Percentiles rank a stretch among this genome's conserved stretches.
Evolutionary conservation across 2,888 invertebrate genomes (phyloP).

Genomic region (Sclerodermus sp.): DNA sequence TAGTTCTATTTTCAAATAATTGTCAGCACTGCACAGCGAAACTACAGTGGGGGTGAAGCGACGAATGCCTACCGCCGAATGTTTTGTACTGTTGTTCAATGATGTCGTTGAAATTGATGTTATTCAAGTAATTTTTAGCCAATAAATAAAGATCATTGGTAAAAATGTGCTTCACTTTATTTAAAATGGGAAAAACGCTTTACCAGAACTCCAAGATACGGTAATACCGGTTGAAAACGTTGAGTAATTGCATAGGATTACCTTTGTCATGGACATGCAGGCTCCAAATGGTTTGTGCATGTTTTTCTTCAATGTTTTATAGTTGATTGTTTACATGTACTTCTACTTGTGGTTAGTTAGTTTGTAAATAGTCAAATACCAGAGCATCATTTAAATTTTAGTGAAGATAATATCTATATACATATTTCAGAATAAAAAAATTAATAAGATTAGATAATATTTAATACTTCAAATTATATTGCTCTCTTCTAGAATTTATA

Average conservation of each 20-base stretch:
- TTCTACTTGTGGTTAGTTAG: no score
- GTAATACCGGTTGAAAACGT: constrained; percentile 43
- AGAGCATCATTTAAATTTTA: no score
- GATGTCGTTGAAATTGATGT: constrained; percentile 28
- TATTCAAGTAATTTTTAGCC: constrained; percentile 22
- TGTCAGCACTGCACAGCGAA: constrained; percentile 8
- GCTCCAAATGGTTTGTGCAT: constrained; percentile 56
- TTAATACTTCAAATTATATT: not conserved
- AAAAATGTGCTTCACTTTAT: constrained; percentile 29
- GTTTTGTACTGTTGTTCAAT: constrained; percentile 45
- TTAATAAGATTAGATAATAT: constrained; percentile 1
- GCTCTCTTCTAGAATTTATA: not conserved
- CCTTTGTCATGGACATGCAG: constrained; percentile 58
- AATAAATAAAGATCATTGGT: constrained; percentile 13
- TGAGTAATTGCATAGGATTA: constrained; percentile 31
- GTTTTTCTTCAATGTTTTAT: constrained; percentile 17
- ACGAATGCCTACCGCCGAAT: constrained; percentile 39
- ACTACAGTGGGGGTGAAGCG: constrained; percentile 24
- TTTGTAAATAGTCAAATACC: no score
- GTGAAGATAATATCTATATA: not conserved
- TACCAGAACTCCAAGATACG: constrained; percentile 37
- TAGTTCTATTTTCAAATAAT: constrained; percentile 6
- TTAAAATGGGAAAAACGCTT: constrained; percentile 32
- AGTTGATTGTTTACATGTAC: not conserved
- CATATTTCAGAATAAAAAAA: not conserved